A percentile compares a stretch with the other conserved stretches of the same genome.
phyloP scores from a whole-genome alignment of 2,797 vertebrate genomes.

The Enteromius fasciolatus region DNA sequence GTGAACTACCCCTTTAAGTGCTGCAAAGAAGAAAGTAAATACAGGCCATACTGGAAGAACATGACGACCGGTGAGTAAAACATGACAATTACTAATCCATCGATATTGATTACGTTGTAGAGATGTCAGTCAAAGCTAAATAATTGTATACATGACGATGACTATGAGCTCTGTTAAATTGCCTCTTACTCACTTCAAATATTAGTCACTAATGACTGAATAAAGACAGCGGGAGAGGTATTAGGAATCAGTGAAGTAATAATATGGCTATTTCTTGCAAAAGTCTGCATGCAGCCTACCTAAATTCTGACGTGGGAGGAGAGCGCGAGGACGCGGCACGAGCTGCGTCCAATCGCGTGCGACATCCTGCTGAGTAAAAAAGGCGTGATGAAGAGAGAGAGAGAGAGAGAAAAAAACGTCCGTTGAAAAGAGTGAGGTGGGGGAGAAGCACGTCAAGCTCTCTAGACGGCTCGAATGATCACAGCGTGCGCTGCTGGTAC shows the following conservation, averaged over 20 bases:
- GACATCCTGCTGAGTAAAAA: conserved; percentile 68
- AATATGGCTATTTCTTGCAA: background rate
- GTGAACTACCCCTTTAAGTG: background rate
- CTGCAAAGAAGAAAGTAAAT: background rate
- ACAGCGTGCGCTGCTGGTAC: conserved; percentile 12
- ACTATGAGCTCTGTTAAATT: background rate
- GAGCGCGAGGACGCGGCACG: conserved; percentile 20
- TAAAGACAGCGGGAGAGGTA: background rate
- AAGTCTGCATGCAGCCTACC: too few species aligned
- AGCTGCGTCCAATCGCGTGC: conserved; percentile 71
- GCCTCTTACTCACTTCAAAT: background rate
- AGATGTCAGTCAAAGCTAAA: background rate
- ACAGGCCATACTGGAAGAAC: background rate
- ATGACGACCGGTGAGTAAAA: background rate
- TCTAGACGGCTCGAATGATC: background rate
- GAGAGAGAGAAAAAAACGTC: conserved; percentile 47
- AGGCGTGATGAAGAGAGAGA: conserved; percentile 43
- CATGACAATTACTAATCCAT: background rate
- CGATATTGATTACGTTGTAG: background rate
- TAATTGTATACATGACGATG: background rate
- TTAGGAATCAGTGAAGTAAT: background rate
- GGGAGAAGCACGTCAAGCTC: conserved; percentile 35
- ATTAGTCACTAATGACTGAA: background rate
- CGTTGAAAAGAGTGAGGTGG: conserved; percentile 66
- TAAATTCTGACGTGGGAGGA: conserved; percentile 18